Evolutionary conservation across 2,888 invertebrate species (phyloP), one percentile per base, ranked within the genome.

Genomic region (Ligdia adustata): DNA sequence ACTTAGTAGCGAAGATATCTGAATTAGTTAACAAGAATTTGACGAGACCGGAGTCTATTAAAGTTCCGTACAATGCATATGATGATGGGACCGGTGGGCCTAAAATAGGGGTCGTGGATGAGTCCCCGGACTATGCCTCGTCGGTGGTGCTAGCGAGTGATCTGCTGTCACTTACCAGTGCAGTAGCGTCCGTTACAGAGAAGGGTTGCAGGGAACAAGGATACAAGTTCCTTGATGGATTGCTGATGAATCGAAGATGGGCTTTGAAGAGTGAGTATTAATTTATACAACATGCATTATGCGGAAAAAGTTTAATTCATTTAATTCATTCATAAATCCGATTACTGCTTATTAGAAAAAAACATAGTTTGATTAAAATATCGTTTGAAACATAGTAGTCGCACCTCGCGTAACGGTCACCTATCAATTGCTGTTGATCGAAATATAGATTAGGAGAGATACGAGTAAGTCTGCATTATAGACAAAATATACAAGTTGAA

Each of bases 211-310:
- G 89, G 44, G 83, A 88, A 27, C 91, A 92, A 43, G 91, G 89
- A 0, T 81, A 82, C 51, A 73, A 77, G 41, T 87, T 91, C 27
- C 62, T 92, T 52, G 82, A 90, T 61, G 91, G 90, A 43, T 69
- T 92, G 45, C 74, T 88, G 6, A 67, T 75, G 65, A 90, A 91
- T 58, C 90, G 91, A 61, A 76, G 87, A 75, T 92, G 92, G 91
- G 91, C 92, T n/a, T 69, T 92, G 57, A 86, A 91, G 69, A 91
- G 92, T 92, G 63, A 91, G 91, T 91, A 15, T 9, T 11, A 6
- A 2, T 24, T 7, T 24, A 18, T 18, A 4, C 5, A 18, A 4
- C n/a, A n/a, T n/a, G n/a, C n/a, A n/a, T n/a, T n/a, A n/a, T n/a
- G n/a, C n/a, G n/a, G n/a, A n/a, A n/a, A n/a, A n/a, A n/a, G n/a